Percentiles rank a stretch among this genome's conserved stretches.
Conservation (phyloP, 2,113 vertebrate genomes). For the Rhadina sibilatrix region DNA sequence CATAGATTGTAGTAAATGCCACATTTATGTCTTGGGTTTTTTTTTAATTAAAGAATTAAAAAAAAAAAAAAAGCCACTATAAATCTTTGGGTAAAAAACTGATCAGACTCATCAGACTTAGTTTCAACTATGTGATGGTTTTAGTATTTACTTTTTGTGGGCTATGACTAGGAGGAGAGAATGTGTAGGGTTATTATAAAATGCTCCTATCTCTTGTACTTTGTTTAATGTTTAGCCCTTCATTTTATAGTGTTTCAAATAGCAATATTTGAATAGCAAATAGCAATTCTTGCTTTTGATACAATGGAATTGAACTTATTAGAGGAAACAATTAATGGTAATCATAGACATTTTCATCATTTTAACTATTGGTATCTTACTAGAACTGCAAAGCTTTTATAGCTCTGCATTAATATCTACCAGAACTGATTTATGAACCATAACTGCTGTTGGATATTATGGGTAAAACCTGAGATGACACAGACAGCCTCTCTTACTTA, state of each 20-base stretch:
- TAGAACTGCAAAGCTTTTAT: not conserved
- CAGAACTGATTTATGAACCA: not conserved
- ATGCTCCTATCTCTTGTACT: not conserved
- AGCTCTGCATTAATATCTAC: not conserved
- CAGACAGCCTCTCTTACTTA: not conserved
- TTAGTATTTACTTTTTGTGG: no score
- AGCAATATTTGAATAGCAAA: not conserved
- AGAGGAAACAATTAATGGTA: not conserved
- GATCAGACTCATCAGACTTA: not conserved
- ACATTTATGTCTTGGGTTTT: not conserved
- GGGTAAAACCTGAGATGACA: not conserved
- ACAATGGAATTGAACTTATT: not conserved
- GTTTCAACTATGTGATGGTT: not conserved
- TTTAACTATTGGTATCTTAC: not conserved
- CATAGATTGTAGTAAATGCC: not conserved
- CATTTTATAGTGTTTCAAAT: not conserved
- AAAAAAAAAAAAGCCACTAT: not conserved
- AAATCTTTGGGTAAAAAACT: not conserved
- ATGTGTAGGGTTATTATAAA: not conserved
- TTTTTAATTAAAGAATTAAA: not conserved
- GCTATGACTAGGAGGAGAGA: no score
- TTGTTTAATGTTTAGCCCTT: not conserved
- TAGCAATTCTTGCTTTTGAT: not conserved
- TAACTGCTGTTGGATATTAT: not conserved
- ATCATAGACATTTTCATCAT: not conserved